These are phyloP conservation scores for Micropoecilia bifurca DNA, from an alignment of 2,797 vertebrate genomes.

Conservation along the genomic window DNA sequence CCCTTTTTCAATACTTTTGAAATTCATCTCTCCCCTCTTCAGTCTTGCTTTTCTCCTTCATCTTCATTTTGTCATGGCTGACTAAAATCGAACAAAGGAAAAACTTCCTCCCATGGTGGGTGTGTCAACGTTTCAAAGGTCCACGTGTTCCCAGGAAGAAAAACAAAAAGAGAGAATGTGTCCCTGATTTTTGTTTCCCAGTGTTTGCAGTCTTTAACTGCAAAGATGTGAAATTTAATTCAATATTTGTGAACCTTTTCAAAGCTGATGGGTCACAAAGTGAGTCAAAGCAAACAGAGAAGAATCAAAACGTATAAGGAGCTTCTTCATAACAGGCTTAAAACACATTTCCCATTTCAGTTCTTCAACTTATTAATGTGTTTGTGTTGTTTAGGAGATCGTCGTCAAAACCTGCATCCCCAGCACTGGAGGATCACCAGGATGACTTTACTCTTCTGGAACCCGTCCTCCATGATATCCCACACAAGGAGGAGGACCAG, in stretches of 20 bases:
- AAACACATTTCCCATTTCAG: neutral
- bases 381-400: slow-evolving; percentile 44
- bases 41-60: neutral
- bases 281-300: neutral
- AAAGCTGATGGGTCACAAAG: neutral
- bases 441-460: slow-evolving; percentile 61
- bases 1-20: slow-evolving; percentile 9
- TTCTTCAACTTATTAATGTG: slow-evolving; percentile 13
- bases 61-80: neutral
- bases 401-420: slow-evolving; percentile 43
- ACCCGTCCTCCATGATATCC: slow-evolving; percentile 80
- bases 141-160: neutral
- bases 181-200: neutral
- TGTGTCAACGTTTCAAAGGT: neutral
- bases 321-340: neutral
- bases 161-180: neutral
- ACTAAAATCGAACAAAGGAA: neutral
- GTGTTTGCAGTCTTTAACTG: neutral
- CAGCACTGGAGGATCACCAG: slow-evolving; percentile 57
- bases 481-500: slow-evolving; percentile 65
- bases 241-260: neutral
- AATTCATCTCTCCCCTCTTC: neutral
- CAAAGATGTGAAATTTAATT: neutral
- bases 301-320: neutral
- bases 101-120: neutral